These are phyloP conservation scores for Mechanitis mazaeus DNA, from an alignment of 2,888 invertebrate species.

Conservation along the genomic window DNA sequence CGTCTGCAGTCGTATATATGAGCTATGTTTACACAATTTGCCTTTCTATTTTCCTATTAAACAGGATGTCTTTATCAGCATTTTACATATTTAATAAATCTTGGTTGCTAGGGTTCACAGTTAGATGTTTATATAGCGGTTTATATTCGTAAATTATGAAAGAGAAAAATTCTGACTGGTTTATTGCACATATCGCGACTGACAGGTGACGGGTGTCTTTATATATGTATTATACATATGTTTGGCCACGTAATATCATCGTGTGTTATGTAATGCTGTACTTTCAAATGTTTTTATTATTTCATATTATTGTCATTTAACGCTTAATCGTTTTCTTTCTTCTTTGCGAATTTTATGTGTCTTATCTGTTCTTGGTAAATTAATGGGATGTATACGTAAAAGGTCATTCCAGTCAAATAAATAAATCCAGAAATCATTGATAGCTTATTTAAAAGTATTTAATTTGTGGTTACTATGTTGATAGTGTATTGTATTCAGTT, in stretches of 20 bases:
- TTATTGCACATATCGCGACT: constrained; percentile 17
- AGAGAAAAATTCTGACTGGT: constrained; percentile 14
- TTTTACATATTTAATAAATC: constrained; percentile 1
- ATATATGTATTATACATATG: constrained; percentile 16
- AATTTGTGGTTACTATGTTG: constrained; percentile 7
- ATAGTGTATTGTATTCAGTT: constrained; percentile 16
- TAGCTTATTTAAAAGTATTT: background rate
- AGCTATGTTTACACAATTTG: too few relatives aligned
- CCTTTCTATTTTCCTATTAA: background rate
- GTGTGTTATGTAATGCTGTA: constrained; percentile 16
- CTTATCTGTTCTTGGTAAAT: background rate
- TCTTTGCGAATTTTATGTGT: background rate
- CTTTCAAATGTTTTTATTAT: constrained; percentile 20
- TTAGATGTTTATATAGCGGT: background rate
- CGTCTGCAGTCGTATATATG: too few relatives aligned
- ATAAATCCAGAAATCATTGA: background rate
- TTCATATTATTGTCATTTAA: constrained; percentile 8
- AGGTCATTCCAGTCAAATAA: background rate
- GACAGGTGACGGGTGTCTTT: constrained; percentile 26
- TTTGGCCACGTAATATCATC: constrained; percentile 7
- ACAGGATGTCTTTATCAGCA: constrained; percentile 1
- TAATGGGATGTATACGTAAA: background rate
- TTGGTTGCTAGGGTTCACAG: background rate
- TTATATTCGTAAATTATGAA: constrained; percentile 7
- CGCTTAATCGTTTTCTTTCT: background rate